Percentiles rank a stretch among this genome's conserved stretches.
Evolutionary conservation across 2,797 vertebrate species (phyloP).

Genomic region (Hoplostethus atlanticus): DNA sequence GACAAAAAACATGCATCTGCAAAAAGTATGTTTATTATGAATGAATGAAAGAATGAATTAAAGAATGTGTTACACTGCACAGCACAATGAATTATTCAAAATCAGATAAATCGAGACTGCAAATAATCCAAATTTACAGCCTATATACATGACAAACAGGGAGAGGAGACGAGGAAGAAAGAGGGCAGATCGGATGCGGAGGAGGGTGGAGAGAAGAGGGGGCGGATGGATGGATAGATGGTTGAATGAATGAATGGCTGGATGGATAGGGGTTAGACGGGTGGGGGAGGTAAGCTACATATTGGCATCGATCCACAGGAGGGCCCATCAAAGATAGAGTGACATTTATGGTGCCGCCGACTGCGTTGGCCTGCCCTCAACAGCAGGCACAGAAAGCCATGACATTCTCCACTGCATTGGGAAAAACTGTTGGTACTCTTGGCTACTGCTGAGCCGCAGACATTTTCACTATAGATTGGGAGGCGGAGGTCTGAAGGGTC

Average conservation of each 20-base stretch:
- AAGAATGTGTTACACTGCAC: too few species aligned
- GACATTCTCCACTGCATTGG: slow-evolving; percentile 61
- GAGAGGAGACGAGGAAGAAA: neutral
- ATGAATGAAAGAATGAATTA: too few species aligned
- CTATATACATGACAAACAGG: neutral
- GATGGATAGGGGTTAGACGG: slow-evolving; percentile 46
- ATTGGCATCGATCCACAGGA: slow-evolving; percentile 79
- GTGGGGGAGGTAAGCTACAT: slow-evolving; percentile 68
- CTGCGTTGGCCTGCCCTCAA: slow-evolving; percentile 50
- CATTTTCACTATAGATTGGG: slow-evolving; percentile 50
- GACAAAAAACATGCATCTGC: too few species aligned
- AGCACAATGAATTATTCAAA: too few species aligned
- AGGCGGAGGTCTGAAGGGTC: slow-evolving; percentile 46
- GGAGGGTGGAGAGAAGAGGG: slow-evolving; percentile 21
- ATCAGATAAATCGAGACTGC: too few species aligned
- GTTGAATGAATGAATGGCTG: neutral
- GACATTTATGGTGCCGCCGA: slow-evolving; percentile 76
- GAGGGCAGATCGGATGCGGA: neutral
- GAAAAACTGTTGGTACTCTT: slow-evolving; percentile 45
- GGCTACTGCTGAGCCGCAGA: slow-evolving; percentile 52
- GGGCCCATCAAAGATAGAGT: slow-evolving; percentile 75
- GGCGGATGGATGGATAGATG: slow-evolving; percentile 37
- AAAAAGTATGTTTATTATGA: too few species aligned
- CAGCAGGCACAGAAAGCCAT: slow-evolving; percentile 52
- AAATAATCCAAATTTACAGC: neutral